phyloP scores from a whole-genome alignment of 2,797 vertebrate species.

The Pantherophis alleghaniensis region DNA sequence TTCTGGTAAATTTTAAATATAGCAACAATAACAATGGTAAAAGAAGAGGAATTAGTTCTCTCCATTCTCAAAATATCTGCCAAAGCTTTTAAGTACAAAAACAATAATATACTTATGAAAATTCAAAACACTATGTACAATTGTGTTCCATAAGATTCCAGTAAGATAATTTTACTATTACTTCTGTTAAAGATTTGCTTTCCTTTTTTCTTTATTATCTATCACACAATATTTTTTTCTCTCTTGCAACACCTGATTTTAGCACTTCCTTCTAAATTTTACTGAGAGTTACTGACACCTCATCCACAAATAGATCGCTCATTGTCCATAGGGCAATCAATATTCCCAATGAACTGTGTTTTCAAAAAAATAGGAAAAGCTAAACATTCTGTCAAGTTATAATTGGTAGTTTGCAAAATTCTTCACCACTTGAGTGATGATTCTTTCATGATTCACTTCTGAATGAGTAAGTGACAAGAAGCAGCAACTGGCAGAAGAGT shows the following conservation, averaged over 20 bases:
- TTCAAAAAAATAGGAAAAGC: background rate
- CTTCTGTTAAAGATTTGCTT: conserved; percentile 17
- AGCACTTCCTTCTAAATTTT: conserved; percentile 41
- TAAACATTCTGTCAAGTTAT: background rate
- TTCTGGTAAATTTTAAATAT: conserved; percentile 36
- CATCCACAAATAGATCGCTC: background rate
- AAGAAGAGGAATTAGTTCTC: background rate
- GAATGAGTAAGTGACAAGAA: background rate
- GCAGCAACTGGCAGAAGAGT: background rate
- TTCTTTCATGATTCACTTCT: background rate
- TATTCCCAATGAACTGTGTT: background rate
- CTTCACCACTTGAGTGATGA: background rate
- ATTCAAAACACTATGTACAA: conserved; percentile 19
- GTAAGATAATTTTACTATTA: conserved; percentile 30
- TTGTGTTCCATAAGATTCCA: conserved; percentile 29
- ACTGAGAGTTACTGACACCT: background rate
- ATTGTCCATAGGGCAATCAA: background rate
- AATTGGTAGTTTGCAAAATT: background rate
- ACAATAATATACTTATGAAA: background rate
- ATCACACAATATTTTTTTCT: conserved; percentile 35
- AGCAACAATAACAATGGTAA: conserved; percentile 33
- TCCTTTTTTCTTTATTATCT: conserved; percentile 36
- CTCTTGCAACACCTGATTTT: conserved; percentile 4
- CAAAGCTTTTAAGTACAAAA: conserved; percentile 51
- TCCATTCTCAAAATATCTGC: conserved; percentile 25